These are phyloP conservation scores for Drosophila recens DNA, from an alignment of 2,888 invertebrate genomes.

Conservation along the genomic window DNA sequence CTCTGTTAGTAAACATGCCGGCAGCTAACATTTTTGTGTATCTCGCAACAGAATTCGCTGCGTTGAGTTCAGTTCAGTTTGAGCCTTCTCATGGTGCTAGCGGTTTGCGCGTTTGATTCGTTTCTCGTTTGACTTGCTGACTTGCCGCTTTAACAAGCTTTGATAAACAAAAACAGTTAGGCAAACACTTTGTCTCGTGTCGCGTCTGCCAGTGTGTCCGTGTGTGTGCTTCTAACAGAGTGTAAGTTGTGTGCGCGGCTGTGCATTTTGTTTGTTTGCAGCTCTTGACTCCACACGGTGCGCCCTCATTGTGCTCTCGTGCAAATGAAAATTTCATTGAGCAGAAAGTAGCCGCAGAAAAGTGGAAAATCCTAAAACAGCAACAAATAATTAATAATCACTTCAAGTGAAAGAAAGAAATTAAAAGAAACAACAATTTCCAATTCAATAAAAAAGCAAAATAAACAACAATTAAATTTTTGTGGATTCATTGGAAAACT, in stretches of 20 bases:
- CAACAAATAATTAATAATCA: constrained; percentile 55
- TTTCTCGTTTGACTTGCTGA: constrained; percentile 1
- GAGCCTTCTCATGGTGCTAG: constrained; percentile 72
- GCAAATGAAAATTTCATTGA: constrained; percentile 81
- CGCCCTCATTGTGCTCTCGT: constrained; percentile 81
- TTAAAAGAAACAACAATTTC: not conserved
- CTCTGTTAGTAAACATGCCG: constrained; percentile 20
- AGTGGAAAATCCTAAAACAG: constrained; percentile 77
- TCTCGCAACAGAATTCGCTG: constrained; percentile 34
- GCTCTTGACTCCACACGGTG: constrained; percentile 52
- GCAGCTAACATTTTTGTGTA: constrained; percentile 48
- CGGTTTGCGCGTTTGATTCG: constrained; percentile 49
- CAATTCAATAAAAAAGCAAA: constrained; percentile 29
- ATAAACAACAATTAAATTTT: constrained; percentile 25
- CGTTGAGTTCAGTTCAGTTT: constrained; percentile 61
- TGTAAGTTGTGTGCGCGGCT: constrained; percentile 36
- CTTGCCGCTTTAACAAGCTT: constrained; percentile 45
- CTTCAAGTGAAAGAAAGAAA: constrained; percentile 52
- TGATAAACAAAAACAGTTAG: constrained; percentile 75
- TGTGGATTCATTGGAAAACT: constrained; percentile 34
- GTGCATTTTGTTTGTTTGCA: constrained; percentile 43
- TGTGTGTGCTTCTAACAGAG: constrained; percentile 28
- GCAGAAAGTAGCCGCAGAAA: constrained; percentile 77
- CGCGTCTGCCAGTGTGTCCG: constrained; percentile 35
- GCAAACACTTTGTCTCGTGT: constrained; percentile 65